These are phyloP conservation scores for Arrhopalites spinosus DNA, from an alignment of 2,888 invertebrate species.

Conservation along the genomic window DNA sequence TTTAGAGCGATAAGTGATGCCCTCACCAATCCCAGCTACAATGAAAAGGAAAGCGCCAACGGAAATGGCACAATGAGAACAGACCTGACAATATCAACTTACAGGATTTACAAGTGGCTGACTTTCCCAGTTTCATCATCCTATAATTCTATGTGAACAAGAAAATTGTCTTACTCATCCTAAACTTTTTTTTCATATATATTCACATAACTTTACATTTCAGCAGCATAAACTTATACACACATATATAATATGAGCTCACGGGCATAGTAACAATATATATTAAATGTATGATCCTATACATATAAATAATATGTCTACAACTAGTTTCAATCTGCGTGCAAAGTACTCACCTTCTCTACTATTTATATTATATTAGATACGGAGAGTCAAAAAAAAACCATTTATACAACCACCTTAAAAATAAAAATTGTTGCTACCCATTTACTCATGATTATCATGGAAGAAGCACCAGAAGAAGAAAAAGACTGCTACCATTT, in stretches of 20 bases:
- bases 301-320: too few species aligned
- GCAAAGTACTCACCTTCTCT: not conserved
- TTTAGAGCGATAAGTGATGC: conserved; percentile 41
- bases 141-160: conserved; percentile 31
- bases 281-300: too few species aligned
- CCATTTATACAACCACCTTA: not conserved
- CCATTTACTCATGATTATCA: conserved; percentile 25
- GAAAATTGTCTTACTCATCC: conserved; percentile 36
- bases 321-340: too few species aligned
- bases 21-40: conserved; percentile 30
- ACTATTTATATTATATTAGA: not conserved
- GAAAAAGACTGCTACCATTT: conserved; percentile 11
- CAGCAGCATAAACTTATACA: not conserved
- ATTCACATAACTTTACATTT: conserved; percentile 4
- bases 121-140: conserved; percentile 46
- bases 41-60: conserved; percentile 45
- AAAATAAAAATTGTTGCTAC: conserved; percentile 3
- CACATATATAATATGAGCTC: too few species aligned
- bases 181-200: conserved; percentile 11
- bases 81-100: conserved; percentile 46
- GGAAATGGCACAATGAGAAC: conserved; percentile 47
- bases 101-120: conserved; percentile 52
- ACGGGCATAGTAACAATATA: too few species aligned
- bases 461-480: too few species aligned
- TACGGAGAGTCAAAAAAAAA: not conserved